Base-by-base conservation (phyloP, 2,113 vertebrate genomes). In the Cettia cetti region DNA sequence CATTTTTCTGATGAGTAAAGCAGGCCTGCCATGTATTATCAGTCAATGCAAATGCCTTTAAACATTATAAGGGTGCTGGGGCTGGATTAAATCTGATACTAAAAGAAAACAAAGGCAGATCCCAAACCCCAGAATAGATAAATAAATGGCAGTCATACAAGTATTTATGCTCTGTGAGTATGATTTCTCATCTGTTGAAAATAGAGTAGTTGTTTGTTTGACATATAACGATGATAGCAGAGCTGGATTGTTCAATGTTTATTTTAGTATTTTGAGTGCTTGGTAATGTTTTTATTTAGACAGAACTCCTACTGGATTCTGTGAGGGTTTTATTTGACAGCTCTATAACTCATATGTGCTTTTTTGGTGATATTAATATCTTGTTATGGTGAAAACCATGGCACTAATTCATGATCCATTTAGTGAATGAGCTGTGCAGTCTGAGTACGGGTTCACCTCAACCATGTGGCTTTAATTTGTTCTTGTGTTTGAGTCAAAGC, bases 151-250 rank as follows among this genome's bases (percentile, higher is more conserved):
- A 96, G 76, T 95, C 85, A 92, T 90, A 92, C 56, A 88, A 93
- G 85, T 35, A 52, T 92, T 86, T 90, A 66, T 94, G 60, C 33
- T 91, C 54, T 85, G 70, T 90, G 84, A 80, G 66, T 93, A 80
- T 92, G 76, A 86, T 93, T 86, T 90, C 76, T 92, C 82, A 77
- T 94, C 71, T 90, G 44, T 90, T 86, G 91, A 95, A 94, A 95
- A 78, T 44, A 78, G 91, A 92, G 54, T 63, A 94, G 86, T 80
- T 84, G 70, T 74, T 94, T 82, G 68, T 86, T 95, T 96, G 81
- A 68, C 49, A 57, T 49, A 15, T 82, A 78, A 56, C 0, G 1
- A 26, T 35, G 33, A 89, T 56, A 89, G 37, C 56, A 64, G 64
- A 86, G 44, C 47, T 78, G 40, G 56, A 70, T 57, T 86, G 44